phyloP scores from a whole-genome alignment of 2,797 vertebrate genomes.

The Bucorvus abyssinicus region DNA sequence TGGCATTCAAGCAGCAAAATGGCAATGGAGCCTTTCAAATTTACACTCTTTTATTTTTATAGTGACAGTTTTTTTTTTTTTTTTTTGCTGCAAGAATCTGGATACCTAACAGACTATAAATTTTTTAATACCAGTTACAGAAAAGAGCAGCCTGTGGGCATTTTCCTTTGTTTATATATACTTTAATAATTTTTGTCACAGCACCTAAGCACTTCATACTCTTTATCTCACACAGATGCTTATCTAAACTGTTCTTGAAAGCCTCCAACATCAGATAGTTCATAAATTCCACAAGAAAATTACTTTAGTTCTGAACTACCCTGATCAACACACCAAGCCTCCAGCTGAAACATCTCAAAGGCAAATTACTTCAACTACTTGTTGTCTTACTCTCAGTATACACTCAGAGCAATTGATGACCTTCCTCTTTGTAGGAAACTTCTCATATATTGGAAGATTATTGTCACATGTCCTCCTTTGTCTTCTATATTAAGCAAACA shows the following conservation, averaged over 20 bases:
- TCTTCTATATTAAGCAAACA: not conserved
- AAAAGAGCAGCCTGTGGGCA: not conserved
- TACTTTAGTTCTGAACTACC: not conserved
- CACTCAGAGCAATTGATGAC: not conserved
- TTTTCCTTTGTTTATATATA: not conserved
- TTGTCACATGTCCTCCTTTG: not conserved
- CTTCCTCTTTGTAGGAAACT: not conserved
- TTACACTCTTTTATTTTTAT: not conserved
- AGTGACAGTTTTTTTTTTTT: not conserved
- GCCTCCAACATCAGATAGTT: not conserved
- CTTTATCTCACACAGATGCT: not conserved
- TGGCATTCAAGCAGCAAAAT: not conserved
- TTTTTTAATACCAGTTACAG: not conserved
- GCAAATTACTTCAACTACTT: not conserved
- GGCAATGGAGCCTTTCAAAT: not conserved
- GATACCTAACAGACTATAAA: not conserved
- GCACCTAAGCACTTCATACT: not conserved
- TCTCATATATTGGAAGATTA: not conserved
- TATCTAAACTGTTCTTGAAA: conserved; percentile 17
- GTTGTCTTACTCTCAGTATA: not conserved
- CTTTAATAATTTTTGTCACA: not conserved
- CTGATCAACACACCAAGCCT: not conserved
- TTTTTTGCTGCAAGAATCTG: not conserved
- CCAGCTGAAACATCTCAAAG: not conserved
- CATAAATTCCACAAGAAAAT: not conserved